Percentiles rank a stretch among this genome's conserved stretches.
phyloP scores from a whole-genome alignment of 2,797 vertebrate species.

The Hybognathus amarus region DNA sequence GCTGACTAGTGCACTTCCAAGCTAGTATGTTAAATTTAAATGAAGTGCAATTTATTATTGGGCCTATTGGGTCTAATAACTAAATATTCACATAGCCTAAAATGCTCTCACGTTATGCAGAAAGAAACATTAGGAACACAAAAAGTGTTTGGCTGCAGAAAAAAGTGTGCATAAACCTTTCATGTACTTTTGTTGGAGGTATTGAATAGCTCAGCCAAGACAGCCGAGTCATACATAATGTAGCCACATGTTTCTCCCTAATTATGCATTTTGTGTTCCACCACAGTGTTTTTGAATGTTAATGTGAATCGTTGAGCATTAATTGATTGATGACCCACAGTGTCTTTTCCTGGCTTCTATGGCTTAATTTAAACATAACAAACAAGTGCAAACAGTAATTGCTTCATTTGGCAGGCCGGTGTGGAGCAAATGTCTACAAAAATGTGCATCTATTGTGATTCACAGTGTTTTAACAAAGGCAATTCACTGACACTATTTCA shows the following conservation, averaged over 20 bases:
- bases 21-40: not conserved
- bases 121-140: not conserved
- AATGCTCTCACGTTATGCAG: not conserved
- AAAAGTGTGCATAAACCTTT: not conserved
- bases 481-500: not conserved
- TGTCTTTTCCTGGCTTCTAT: not conserved
- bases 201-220: not conserved
- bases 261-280: slow-evolving; percentile 13
- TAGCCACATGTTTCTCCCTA: not conserved
- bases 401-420: not conserved
- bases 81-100: not conserved
- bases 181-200: not conserved
- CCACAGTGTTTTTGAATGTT: slow-evolving; percentile 17
- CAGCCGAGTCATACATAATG: not conserved
- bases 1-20: not conserved
- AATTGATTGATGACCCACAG: not conserved
- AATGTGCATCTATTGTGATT: not conserved
- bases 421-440: slow-evolving; percentile 4
- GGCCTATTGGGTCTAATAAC: not conserved
- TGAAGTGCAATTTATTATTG: not conserved
- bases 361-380: not conserved
- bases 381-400: slow-evolving; percentile 8
- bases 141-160: not conserved
- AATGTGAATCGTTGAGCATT: not conserved
- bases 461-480: not conserved